A percentile compares a stretch with the other conserved stretches of the same genome.
Evolutionary conservation across 2,113 vertebrate genomes (phyloP).

Genomic region (Falcunculus frontatus): DNA sequence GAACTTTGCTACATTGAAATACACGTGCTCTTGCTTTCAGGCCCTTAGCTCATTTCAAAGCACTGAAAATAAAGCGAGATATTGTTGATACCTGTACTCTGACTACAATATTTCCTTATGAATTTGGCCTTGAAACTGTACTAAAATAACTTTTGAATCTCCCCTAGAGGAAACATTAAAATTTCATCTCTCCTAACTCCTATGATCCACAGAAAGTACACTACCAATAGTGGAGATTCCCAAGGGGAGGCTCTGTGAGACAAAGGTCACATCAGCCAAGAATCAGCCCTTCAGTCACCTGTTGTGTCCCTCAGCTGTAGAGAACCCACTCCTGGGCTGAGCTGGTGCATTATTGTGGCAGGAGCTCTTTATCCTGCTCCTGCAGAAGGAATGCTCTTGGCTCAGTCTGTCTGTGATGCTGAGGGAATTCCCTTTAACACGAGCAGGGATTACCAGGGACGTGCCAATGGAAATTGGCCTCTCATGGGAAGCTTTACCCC

Average conservation of each 20-base stretch:
- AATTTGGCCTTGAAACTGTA: not conserved
- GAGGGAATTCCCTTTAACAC: not conserved
- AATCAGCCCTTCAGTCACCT: not conserved
- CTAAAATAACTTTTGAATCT: not conserved
- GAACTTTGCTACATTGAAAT: not conserved
- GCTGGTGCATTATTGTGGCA: not conserved
- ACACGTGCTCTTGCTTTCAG: not conserved
- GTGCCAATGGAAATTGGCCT: fast-evolving
- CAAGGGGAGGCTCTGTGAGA: not conserved
- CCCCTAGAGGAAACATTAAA: not conserved
- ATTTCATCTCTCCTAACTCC: not conserved
- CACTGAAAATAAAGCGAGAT: not conserved
- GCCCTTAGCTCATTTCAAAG: not conserved
- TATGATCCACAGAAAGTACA: not conserved
- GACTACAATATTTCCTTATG: not conserved
- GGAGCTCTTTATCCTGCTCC: not conserved
- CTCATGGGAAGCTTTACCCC: not conserved
- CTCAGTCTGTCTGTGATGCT: not conserved
- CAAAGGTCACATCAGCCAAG: not conserved
- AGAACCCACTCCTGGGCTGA: fast-evolving
- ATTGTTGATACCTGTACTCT: not conserved
- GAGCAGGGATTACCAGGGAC: not conserved
- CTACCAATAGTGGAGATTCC: fast-evolving
- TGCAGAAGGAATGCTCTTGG: not conserved
- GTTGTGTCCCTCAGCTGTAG: not conserved